These are phyloP conservation scores for Neosilurus hyrtlii DNA, from an alignment of 2,797 vertebrate genomes.

Conservation along the genomic window DNA sequence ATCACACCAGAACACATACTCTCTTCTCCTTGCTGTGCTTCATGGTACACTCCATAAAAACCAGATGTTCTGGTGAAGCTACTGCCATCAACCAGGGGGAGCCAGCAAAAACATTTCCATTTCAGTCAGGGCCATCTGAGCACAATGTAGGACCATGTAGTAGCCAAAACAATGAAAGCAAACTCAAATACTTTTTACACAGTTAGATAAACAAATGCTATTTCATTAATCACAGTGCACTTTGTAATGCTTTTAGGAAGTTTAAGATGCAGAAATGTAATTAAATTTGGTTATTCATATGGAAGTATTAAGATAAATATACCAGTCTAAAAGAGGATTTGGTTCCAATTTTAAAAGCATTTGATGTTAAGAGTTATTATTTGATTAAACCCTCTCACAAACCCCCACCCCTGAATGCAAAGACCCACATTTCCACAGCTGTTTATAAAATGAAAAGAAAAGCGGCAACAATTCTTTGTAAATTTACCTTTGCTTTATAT, in stretches of 20 bases:
- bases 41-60: slow-evolving; percentile 17
- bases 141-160: neutral
- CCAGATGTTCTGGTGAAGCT: slow-evolving; percentile 23
- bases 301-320: neutral
- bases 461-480: neutral
- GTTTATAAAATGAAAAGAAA: neutral
- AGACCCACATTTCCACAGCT: neutral
- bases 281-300: neutral
- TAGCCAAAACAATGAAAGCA: neutral
- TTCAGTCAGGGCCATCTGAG: slow-evolving; percentile 9
- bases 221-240: neutral
- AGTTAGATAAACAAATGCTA: neutral
- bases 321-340: neutral
- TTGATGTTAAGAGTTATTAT: neutral
- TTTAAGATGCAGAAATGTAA: neutral
- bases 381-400: neutral
- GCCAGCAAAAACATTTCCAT: slow-evolving; percentile 23
- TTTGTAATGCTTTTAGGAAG: neutral
- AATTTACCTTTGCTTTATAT: too few relatives aligned
- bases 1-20: slow-evolving; percentile 2
- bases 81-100: slow-evolving; percentile 10
- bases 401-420: neutral
- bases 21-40: neutral
- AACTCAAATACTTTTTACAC: neutral
- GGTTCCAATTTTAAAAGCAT: neutral